A percentile compares a stretch with the other conserved stretches of the same genome.
These are phyloP conservation scores for Argyrosomus regius DNA, from an alignment of 2,797 vertebrate genomes.

Conservation along the genomic window DNA sequence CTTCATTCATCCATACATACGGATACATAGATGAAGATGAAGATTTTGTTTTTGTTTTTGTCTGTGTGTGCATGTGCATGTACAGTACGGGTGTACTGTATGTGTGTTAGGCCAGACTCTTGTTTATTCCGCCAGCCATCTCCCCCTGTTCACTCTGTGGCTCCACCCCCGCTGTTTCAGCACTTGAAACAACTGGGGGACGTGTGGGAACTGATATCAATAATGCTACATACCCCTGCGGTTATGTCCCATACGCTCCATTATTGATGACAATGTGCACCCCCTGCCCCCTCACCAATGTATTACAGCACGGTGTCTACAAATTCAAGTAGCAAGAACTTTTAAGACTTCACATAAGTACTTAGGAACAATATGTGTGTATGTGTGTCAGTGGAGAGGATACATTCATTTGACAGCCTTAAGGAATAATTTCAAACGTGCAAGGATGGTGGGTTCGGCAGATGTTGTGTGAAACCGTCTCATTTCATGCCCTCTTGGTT, in stretches of 20 bases:
- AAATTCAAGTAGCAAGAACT: constrained; percentile 42
- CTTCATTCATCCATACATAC: constrained; percentile 37
- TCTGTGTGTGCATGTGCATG: neutral
- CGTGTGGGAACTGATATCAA: constrained; percentile 62
- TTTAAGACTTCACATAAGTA: constrained; percentile 21
- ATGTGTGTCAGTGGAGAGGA: neutral
- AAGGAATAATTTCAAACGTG: constrained; percentile 40
- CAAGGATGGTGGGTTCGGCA: constrained; percentile 29
- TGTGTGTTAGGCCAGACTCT: constrained; percentile 9
- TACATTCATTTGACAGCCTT: constrained; percentile 39
- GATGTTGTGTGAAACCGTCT: constrained; percentile 57
- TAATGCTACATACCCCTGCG: constrained; percentile 52
- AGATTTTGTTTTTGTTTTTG: neutral
- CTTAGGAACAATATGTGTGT: constrained; percentile 5
- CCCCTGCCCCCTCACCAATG: constrained; percentile 6
- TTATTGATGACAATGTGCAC: constrained; percentile 63
- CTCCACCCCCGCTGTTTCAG: constrained; percentile 58
- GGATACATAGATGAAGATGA: neutral
- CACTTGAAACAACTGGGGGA: constrained; percentile 38
- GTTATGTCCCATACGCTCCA: constrained; percentile 52
- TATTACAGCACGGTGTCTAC: constrained; percentile 27
- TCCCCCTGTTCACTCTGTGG: constrained; percentile 49
- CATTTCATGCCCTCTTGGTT: constrained; percentile 56
- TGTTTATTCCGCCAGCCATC: constrained; percentile 23
- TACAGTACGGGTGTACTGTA: neutral